Evolutionary conservation across 1,140 invertebrate genomes (phyloP), one percentile per base, ranked within the genome.

Genomic region (Conopomorpha cramerella): DNA sequence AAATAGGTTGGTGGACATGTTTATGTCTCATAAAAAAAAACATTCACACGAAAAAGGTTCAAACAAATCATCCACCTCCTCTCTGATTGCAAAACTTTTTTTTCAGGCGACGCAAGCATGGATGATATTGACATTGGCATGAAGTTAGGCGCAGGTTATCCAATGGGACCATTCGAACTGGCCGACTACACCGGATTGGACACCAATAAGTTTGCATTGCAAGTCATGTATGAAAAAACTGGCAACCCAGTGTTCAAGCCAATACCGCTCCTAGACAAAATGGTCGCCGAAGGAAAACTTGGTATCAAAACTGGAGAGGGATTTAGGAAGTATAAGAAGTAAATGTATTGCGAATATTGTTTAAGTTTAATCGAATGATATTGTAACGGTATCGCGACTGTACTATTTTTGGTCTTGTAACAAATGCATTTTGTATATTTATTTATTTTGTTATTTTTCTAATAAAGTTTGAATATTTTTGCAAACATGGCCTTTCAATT

Each of bases 151-250:
- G 87, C 89, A 36, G 88, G 89, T 1, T 86, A 90, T 65, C 90
- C 90, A 3, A 92, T 93, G 89, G 91, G 91, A 12, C 90, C 91
- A 2, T 83, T 93, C 53, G 88, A 92, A 77, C 61, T 92, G 17
- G 60, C 82, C 11, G 89, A 93, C 72, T 91, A 88, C 74, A 86
- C 90, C 35, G 89, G 92, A 8, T 78, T 88, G 16, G 92, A 92
- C 51, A 86, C 82, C 3, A 81, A 80, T 11, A 68, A 81, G 36
- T 78, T 64, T 35, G 82, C 88, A 37, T 39, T 88, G 13, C 63
- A 77, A 7, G 80, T 86, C 30, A 91, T 91, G 90, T 68, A 83
- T 36, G 70, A 86, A 43, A 84, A 84, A 38, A 91, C 92, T 2
- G 83, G 90, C 15, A 82, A 90, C 53, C 80, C 84, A 1, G 65